These are phyloP conservation scores for Geotrypetes seraphini DNA, from an alignment of 2,797 vertebrate genomes.

Conservation along the genomic window DNA sequence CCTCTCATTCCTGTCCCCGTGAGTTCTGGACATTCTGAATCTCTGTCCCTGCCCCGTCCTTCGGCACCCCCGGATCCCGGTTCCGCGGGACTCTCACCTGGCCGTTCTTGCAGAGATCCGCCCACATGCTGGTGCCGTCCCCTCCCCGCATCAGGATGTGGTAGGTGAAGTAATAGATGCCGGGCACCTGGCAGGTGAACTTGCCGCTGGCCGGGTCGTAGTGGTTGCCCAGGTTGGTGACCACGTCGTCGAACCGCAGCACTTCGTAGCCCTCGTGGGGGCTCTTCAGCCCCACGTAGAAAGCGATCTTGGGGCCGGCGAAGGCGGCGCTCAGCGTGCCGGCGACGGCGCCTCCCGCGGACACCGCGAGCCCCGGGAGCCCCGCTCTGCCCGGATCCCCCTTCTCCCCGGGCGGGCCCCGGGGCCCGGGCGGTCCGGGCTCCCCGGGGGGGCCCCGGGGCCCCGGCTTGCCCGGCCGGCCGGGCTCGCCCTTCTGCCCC, in stretches of 20 bases:
- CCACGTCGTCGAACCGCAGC: constrained; percentile 89
- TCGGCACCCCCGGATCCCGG: accelerated
- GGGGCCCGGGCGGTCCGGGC: constrained; percentile 74
- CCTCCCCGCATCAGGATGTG: constrained; percentile 91
- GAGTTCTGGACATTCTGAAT: too few species aligned
- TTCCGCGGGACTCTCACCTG: neutral
- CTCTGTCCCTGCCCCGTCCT: neutral
- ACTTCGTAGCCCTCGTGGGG: constrained; percentile 93
- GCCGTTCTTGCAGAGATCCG: constrained; percentile 55
- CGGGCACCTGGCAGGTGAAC: constrained; percentile 87
- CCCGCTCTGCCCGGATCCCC: constrained; percentile 47
- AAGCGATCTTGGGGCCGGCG: constrained; percentile 69
- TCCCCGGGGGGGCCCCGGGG: constrained; percentile 72
- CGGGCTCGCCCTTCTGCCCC: constrained; percentile 76
- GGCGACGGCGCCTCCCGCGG: constrained; percentile 46
- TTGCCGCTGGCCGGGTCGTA: constrained; percentile 82
- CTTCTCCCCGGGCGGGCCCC: constrained; percentile 70
- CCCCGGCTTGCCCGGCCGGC: constrained; percentile 76
- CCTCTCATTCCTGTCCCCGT: neutral
- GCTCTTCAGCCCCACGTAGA: constrained; percentile 89
- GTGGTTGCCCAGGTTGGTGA: constrained; percentile 86
- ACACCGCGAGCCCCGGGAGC: constrained; percentile 35
- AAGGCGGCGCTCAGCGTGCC: constrained; percentile 56
- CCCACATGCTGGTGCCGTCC: constrained; percentile 96
- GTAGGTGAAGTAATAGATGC: constrained; percentile 93